These are phyloP conservation scores for Rhincodon typus DNA, from an alignment of 2,797 vertebrate species.

Conservation along the genomic window DNA sequence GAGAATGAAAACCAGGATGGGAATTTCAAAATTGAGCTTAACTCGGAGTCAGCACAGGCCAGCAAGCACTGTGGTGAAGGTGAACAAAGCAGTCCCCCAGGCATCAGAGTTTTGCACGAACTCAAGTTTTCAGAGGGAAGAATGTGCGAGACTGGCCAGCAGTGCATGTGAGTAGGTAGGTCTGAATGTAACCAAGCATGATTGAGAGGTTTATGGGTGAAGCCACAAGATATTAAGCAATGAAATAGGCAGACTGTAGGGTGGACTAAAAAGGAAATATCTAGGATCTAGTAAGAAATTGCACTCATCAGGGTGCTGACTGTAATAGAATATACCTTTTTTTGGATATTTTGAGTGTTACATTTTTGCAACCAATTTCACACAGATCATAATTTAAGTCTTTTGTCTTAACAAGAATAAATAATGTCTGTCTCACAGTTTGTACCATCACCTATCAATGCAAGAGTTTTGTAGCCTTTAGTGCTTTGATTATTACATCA, in stretches of 20 bases:
- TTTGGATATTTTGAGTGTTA: background rate
- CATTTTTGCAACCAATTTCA: background rate
- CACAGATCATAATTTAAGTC: background rate
- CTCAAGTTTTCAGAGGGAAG: background rate
- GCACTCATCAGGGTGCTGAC: background rate
- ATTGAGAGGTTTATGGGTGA: background rate
- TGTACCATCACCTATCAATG: conserved; percentile 12
- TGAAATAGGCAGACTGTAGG: background rate
- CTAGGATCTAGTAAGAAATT: too few species aligned
- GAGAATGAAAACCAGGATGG: background rate
- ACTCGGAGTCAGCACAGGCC: background rate
- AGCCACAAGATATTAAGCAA: background rate
- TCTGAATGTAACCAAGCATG: background rate
- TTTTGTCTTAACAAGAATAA: background rate
- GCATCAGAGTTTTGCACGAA: background rate
- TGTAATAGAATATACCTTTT: background rate
- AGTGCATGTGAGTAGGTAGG: background rate
- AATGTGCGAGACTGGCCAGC: background rate
- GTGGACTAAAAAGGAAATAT: background rate
- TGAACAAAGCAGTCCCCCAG: too few species aligned
- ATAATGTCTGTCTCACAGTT: background rate
- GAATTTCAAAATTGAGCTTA: background rate
- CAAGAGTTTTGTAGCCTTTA: background rate
- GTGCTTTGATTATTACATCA: conserved; percentile 38
- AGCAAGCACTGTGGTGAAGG: background rate